Conservation (phyloP, 2,797 vertebrate genomes). For the Muscicapa comitata region DNA sequence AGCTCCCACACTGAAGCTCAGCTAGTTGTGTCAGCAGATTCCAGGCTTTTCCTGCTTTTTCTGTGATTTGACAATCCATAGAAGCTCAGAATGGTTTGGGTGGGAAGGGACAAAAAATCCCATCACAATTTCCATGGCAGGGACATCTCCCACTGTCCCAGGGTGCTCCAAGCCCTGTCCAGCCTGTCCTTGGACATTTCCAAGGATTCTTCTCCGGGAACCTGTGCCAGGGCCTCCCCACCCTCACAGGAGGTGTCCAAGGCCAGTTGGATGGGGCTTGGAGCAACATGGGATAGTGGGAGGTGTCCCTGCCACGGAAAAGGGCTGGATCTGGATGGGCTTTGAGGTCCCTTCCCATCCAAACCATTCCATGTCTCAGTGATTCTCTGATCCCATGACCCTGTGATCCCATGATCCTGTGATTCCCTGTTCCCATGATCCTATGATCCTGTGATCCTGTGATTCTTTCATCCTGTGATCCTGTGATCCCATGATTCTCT, state of each 20-base stretch:
- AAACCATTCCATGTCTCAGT: background rate
- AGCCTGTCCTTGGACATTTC: rapidly evolving
- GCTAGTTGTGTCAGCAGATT: background rate
- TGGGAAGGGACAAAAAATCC: background rate
- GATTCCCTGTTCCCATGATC: rapidly evolving
- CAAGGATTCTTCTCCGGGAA: background rate
- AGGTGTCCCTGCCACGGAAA: background rate
- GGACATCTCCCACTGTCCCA: rapidly evolving
- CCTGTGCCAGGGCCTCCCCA: rapidly evolving
- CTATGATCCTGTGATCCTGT: background rate
- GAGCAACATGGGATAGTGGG: background rate
- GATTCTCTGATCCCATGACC: too few relatives aligned
- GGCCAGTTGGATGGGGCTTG: background rate
- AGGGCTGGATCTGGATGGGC: rapidly evolving
- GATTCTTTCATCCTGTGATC: background rate
- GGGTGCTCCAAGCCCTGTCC: rapidly evolving
- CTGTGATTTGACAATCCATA: background rate
- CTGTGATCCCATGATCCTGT: background rate
- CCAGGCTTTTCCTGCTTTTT: background rate
- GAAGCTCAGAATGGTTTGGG: background rate
- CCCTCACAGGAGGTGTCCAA: background rate
- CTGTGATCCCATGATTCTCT: too few relatives aligned
- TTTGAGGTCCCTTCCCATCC: background rate
- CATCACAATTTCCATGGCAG: background rate
- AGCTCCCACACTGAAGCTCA: background rate